Evolutionary conservation across 2,113 vertebrate genomes (phyloP).

Genomic region (Sphaerodactylus townsendi): DNA sequence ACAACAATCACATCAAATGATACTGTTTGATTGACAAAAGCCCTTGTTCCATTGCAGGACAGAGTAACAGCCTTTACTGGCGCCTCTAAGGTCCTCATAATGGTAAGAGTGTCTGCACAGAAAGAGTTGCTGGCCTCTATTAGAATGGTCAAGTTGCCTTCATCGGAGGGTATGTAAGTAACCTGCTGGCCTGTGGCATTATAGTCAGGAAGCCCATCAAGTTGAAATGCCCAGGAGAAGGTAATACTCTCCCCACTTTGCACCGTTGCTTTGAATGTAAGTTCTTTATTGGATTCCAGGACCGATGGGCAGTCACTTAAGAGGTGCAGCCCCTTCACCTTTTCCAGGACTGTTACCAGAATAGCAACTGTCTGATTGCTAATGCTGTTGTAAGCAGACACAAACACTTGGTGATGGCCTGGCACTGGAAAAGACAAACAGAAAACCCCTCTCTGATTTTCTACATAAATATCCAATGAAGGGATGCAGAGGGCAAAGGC

Average conservation of each 20-base stretch:
- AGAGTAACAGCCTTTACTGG: constrained; percentile 63
- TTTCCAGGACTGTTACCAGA: constrained; percentile 62
- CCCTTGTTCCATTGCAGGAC: constrained; percentile 41
- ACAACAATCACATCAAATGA: constrained; percentile 48
- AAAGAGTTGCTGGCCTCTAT: constrained; percentile 67
- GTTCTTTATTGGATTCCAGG: constrained; percentile 62
- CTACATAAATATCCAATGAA: constrained; percentile 38
- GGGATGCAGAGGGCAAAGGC: constrained; percentile 64
- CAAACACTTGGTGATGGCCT: constrained; percentile 62
- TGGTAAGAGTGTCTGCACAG: constrained; percentile 61
- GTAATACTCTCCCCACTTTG: constrained; percentile 41
- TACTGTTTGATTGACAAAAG: constrained; percentile 64
- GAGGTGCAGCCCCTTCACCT: constrained; percentile 66
- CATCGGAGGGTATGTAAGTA: constrained; percentile 57
- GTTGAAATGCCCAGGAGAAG: constrained; percentile 74
- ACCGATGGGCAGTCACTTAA: constrained; percentile 57
- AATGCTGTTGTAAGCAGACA: constrained; percentile 71
- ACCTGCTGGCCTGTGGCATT: constrained; percentile 64
- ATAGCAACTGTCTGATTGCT: constrained; percentile 49
- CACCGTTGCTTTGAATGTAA: constrained; percentile 60
- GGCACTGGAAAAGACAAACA: constrained; percentile 58
- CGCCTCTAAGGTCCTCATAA: constrained; percentile 58
- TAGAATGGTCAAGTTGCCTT: constrained; percentile 66
- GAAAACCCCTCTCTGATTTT: constrained; percentile 29
- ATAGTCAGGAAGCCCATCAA: constrained; percentile 37